Evolutionary conservation across 1,140 invertebrate species (phyloP).

Genomic region (Panonychus citri): DNA sequence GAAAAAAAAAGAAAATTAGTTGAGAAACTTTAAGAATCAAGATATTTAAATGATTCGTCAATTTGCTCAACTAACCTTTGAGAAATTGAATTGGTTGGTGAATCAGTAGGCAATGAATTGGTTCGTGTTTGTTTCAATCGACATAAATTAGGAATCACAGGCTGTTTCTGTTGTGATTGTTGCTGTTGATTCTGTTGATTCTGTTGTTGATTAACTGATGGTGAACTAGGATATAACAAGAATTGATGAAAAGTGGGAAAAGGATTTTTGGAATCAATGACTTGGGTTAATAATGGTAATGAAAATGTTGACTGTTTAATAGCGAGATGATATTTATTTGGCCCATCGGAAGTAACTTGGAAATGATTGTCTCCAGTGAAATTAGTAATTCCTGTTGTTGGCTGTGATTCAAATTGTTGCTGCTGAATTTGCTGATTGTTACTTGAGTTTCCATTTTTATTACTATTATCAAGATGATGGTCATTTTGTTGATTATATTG

Average conservation of each 20-base stretch:
- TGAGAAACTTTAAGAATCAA: too few species aligned
- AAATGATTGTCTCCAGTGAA: too few species aligned
- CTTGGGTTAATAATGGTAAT: not conserved
- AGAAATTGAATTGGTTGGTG: constrained; percentile 1
- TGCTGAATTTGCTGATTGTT: not conserved
- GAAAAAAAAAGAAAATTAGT: not conserved
- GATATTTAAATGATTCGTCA: not conserved
- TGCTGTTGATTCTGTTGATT: not conserved
- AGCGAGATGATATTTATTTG: not conserved
- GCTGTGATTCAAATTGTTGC: too few species aligned
- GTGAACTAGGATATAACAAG: not conserved
- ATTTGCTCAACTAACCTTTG: not conserved
- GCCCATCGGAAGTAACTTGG: not conserved
- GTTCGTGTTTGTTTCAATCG: constrained; percentile 9
- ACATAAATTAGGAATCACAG: not conserved
- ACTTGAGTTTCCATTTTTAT: not conserved
- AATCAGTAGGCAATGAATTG: constrained; percentile 14
- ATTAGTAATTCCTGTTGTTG: too few species aligned
- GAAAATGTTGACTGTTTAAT: not conserved
- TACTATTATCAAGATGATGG: not conserved
- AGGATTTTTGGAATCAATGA: not conserved
- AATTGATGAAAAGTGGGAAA: not conserved
- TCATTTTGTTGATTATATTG: not conserved
- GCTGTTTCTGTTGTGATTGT: not conserved
- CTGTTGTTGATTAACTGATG: not conserved